Conservation (phyloP, 1,140 invertebrate genomes). For the Drosophila nasuta region DNA sequence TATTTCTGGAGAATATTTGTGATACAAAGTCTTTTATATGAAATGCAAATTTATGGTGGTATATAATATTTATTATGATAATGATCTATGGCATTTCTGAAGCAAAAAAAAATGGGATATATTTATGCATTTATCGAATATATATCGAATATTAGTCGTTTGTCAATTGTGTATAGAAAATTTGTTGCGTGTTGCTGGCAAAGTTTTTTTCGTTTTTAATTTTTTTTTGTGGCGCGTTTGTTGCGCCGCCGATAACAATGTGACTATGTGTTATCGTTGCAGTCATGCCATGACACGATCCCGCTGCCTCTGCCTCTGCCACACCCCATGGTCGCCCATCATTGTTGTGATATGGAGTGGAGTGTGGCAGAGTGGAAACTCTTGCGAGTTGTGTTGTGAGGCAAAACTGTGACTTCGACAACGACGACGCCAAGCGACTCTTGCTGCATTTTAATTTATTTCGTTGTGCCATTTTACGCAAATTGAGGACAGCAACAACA, state of each 20-base stretch:
- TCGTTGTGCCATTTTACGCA: constrained; percentile 80
- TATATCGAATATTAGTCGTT: not conserved
- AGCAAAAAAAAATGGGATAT: not conserved
- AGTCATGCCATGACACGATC: constrained; percentile 37
- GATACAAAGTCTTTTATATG: no score
- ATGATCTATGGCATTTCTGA: no score
- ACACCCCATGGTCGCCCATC: not conserved
- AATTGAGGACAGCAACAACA: constrained; percentile 70
- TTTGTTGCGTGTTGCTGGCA: not conserved
- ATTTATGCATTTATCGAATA: not conserved
- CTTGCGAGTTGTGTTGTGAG: constrained; percentile 32
- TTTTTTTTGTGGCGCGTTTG: constrained; percentile 23
- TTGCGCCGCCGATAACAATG: constrained; percentile 49
- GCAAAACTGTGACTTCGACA: constrained; percentile 30
- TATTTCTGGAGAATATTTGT: no score
- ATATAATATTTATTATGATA: no score
- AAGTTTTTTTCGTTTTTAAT: not conserved
- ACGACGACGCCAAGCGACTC: constrained; percentile 20
- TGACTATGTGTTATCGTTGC: constrained; percentile 51
- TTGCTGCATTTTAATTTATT: constrained; percentile 80
- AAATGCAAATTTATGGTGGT: no score
- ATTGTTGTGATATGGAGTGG: constrained; percentile 38
- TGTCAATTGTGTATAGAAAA: not conserved
- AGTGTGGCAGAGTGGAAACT: constrained; percentile 27
- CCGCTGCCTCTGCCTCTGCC: not conserved